phyloP scores from a whole-genome alignment of 2,797 vertebrate genomes.

The Acipenser transmontanus region DNA sequence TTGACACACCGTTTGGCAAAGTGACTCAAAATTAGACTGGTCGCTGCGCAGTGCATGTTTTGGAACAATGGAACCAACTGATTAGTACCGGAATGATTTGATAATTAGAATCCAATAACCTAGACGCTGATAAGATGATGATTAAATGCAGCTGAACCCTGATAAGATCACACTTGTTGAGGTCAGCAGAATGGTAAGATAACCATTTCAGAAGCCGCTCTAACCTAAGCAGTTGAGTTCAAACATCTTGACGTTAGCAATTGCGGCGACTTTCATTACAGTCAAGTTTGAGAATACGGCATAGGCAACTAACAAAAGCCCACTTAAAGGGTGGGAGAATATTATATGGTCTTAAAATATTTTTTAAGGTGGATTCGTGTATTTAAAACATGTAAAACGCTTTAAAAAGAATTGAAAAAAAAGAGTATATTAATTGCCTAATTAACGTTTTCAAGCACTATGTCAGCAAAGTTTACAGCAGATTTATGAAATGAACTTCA shows the following conservation, averaged over 20 bases:
- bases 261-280: no score
- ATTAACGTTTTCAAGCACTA: conserved; percentile 74
- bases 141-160: conserved; percentile 23
- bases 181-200: conserved; percentile 34
- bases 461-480: conserved; percentile 50
- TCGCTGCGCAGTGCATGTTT: conserved; percentile 11
- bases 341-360: neutral
- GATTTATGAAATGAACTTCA: conserved; percentile 40
- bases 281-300: no score
- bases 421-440: conserved; percentile 66
- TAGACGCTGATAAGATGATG: conserved; percentile 28
- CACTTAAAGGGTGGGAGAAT: no score
- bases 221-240: conserved; percentile 3
- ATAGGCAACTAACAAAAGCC: no score
- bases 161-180: conserved; percentile 32
- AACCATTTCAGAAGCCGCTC: conserved; percentile 12
- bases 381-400: conserved; percentile 58
- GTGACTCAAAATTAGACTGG: neutral
- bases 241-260: neutral
- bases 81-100: conserved; percentile 33
- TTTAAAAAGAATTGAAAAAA: conserved; percentile 48
- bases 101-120: conserved; percentile 32
- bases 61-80: conserved; percentile 22
- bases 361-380: conserved; percentile 33
- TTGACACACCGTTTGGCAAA: neutral